phyloP scores from a whole-genome alignment of 2,113 vertebrate species.

The Mungos mungo region DNA sequence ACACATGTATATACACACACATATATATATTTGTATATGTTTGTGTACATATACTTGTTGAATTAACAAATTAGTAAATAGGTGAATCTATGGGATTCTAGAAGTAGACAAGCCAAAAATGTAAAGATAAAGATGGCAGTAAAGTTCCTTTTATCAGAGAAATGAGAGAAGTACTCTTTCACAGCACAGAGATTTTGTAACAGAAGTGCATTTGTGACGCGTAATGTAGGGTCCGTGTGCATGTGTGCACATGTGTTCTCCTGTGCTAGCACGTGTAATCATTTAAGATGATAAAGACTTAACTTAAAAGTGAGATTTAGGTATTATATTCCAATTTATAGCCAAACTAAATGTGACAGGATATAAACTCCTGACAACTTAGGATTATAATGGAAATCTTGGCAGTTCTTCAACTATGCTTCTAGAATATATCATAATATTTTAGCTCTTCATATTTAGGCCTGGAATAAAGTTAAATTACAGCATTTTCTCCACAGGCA shows the following conservation, averaged over 20 bases:
- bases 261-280: neutral
- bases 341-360: conserved; percentile 74
- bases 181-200: neutral
- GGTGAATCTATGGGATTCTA: neutral
- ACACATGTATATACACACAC: too few relatives aligned
- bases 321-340: conserved; percentile 78
- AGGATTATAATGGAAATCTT: conserved; percentile 83
- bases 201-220: neutral
- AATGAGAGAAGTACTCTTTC: neutral
- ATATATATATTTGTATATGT: too few relatives aligned
- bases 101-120: neutral
- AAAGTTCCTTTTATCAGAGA: neutral
- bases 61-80: neutral
- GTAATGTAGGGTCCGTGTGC: neutral
- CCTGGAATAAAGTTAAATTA: conserved; percentile 47
- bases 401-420: conserved; percentile 76
- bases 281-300: conserved; percentile 33
- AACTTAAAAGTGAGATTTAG: conserved; percentile 46
- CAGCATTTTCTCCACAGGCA: neutral
- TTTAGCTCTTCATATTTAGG: conserved; percentile 81
- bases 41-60: neutral
- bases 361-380: conserved; percentile 82
- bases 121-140: neutral
- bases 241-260: neutral
- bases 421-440: conserved; percentile 72